phyloP scores from a whole-genome alignment of 2,113 vertebrate species.

The Periophthalmodon schlosseri region DNA sequence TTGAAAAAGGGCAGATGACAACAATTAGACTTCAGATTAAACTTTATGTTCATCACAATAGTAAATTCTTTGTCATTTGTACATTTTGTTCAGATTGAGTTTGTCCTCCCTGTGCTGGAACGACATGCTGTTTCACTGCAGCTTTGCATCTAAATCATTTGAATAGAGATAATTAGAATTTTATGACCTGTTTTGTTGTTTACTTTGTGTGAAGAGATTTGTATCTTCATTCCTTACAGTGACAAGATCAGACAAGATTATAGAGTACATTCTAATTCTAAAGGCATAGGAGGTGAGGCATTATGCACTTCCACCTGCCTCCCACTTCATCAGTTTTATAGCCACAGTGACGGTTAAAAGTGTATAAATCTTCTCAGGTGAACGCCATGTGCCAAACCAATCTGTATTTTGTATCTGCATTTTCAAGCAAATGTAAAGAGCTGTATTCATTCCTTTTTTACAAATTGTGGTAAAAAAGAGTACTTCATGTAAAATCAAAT shows the following conservation, averaged over 20 bases:
- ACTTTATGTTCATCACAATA: not conserved
- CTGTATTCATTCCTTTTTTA: no score
- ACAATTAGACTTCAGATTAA: not conserved
- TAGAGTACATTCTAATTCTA: not conserved
- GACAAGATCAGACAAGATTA: not conserved
- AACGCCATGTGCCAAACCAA: not conserved
- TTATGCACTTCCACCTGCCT: not conserved
- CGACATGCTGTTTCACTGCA: not conserved
- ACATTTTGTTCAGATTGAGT: not conserved
- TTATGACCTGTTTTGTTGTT: conserved; percentile 7
- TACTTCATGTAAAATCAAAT: no score
- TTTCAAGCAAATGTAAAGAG: no score
- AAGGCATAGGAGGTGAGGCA: not conserved
- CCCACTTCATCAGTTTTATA: not conserved
- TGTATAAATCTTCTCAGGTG: not conserved
- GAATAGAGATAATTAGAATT: not conserved
- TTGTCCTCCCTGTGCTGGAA: not conserved
- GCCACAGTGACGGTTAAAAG: not conserved
- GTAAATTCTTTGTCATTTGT: not conserved
- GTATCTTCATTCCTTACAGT: not conserved
- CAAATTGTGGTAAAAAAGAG: no score
- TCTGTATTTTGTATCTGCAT: not conserved
- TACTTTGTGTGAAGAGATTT: not conserved
- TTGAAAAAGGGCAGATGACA: not conserved
- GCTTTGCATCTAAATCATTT: not conserved